These are phyloP conservation scores for Lysandra coridon DNA, from an alignment of 2,888 invertebrate genomes.

Conservation along the genomic window DNA sequence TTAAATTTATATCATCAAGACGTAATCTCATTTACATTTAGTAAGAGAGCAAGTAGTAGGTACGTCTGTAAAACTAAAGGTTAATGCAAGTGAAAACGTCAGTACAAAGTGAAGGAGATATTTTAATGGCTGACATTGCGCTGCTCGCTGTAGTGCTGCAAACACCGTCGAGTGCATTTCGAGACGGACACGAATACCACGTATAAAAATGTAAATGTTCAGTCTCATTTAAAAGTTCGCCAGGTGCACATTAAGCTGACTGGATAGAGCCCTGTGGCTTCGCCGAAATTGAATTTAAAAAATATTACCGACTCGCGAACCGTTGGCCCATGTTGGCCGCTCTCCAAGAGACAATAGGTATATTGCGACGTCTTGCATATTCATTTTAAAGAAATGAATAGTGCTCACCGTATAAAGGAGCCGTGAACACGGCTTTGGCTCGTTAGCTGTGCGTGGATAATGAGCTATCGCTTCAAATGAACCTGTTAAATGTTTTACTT, in stretches of 20 bases:
- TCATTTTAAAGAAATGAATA: conserved; percentile 73
- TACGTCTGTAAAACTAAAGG: background rate
- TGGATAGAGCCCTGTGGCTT: conserved; percentile 74
- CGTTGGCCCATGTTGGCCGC: conserved; percentile 74
- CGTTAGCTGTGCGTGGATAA: conserved; percentile 52
- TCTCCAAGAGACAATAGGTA: conserved; percentile 74
- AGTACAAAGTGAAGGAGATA: conserved; percentile 16
- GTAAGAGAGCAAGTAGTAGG: background rate
- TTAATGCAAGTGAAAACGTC: conserved; percentile 9
- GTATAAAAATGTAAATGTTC: conserved; percentile 43
- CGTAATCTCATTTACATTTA: background rate
- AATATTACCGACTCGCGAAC: conserved; percentile 75
- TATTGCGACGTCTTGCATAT: conserved; percentile 68
- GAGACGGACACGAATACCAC: conserved; percentile 31
- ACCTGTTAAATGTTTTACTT: background rate
- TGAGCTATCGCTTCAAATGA: conserved; percentile 26
- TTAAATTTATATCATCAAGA: too few relatives aligned
- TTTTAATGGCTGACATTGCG: conserved; percentile 2
- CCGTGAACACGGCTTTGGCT: conserved; percentile 45
- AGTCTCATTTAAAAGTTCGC: conserved; percentile 73
- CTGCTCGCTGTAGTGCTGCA: background rate
- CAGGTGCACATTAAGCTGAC: conserved; percentile 78
- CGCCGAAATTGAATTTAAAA: conserved; percentile 80
- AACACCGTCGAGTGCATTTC: conserved; percentile 24
- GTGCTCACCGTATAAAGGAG: conserved; percentile 51